Conservation (phyloP, 2,888 invertebrate species). For the Aquatica leii region DNA sequence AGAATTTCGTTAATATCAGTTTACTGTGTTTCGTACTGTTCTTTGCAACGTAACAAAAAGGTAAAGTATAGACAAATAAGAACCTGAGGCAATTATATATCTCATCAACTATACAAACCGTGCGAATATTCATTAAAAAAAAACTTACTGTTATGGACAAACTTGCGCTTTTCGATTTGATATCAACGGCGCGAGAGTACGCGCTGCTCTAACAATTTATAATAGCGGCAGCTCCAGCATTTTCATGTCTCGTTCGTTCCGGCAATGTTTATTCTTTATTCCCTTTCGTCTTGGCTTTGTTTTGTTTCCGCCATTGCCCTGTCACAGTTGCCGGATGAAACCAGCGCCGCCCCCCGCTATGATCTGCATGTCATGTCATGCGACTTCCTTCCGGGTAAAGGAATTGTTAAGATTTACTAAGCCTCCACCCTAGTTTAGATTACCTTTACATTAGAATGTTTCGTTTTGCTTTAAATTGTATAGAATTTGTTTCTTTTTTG, state of each 20-base stretch:
- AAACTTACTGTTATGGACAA: slow-evolving; percentile 37
- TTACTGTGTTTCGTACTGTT: too few species aligned
- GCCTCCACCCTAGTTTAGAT: slow-evolving; percentile 39
- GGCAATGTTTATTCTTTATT: slow-evolving; percentile 44
- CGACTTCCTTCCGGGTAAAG: slow-evolving; percentile 46
- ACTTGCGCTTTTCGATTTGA: slow-evolving; percentile 34
- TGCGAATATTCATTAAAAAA: slow-evolving; percentile 40
- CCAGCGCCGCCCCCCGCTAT: slow-evolving; percentile 41
- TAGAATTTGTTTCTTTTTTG: slow-evolving; percentile 13
- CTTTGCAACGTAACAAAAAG: too few species aligned
- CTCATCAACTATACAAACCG: too few species aligned
- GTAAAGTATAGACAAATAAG: too few species aligned
- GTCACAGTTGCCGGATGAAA: slow-evolving; percentile 46
- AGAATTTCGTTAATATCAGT: too few species aligned
- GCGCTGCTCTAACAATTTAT: slow-evolving; percentile 42
- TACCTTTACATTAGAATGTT: slow-evolving; percentile 31
- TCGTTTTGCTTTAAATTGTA: slow-evolving; percentile 23
- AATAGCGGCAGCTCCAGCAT: slow-evolving; percentile 44
- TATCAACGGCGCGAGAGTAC: slow-evolving; percentile 36
- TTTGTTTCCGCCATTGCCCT: slow-evolving; percentile 45
- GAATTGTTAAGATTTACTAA: slow-evolving; percentile 43
- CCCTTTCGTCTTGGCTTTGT: slow-evolving; percentile 43
- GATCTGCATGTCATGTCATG: slow-evolving; percentile 51
- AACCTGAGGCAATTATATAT: slow-evolving; percentile 39
- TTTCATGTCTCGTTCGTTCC: slow-evolving; percentile 41